Evolutionary conservation across 2,888 invertebrate genomes (phyloP).

Genomic region (Nemoura dubitans): DNA sequence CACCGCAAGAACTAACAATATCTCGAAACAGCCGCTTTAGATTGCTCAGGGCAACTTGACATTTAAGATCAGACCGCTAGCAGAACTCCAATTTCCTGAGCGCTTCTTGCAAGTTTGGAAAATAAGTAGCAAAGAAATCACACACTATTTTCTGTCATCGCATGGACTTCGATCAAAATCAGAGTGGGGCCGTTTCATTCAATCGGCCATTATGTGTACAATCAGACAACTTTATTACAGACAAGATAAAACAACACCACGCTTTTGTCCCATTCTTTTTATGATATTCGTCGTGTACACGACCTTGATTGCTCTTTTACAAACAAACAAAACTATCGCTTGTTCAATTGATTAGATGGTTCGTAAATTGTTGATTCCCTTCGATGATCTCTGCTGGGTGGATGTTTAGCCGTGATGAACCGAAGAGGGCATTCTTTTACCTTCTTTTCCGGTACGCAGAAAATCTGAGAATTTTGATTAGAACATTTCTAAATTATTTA

Average conservation of each 20-base stretch:
- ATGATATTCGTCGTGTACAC: too few species aligned
- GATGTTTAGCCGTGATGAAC: neutral
- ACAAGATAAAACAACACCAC: neutral
- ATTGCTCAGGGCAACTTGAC: neutral
- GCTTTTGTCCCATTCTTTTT: neutral
- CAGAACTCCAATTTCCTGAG: neutral
- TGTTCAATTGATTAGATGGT: neutral
- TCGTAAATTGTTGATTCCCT: neutral
- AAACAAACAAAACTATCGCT: neutral
- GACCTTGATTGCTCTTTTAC: neutral
- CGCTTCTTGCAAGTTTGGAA: neutral
- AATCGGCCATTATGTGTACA: neutral
- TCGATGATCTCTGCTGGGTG: neutral
- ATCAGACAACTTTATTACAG: neutral
- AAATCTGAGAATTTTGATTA: too few species aligned
- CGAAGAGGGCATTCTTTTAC: too few species aligned
- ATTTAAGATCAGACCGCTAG: neutral
- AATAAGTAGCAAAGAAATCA: neutral
- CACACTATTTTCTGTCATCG: neutral
- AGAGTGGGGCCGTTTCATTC: neutral
- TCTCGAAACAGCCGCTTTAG: neutral
- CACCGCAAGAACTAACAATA: slow-evolving; percentile 9
- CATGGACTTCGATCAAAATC: neutral
- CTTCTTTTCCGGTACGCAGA: too few species aligned
- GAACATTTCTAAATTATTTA: too few species aligned